Conservation (phyloP, 2,797 vertebrate species). For the Rhynchonycteris naso region DNA sequence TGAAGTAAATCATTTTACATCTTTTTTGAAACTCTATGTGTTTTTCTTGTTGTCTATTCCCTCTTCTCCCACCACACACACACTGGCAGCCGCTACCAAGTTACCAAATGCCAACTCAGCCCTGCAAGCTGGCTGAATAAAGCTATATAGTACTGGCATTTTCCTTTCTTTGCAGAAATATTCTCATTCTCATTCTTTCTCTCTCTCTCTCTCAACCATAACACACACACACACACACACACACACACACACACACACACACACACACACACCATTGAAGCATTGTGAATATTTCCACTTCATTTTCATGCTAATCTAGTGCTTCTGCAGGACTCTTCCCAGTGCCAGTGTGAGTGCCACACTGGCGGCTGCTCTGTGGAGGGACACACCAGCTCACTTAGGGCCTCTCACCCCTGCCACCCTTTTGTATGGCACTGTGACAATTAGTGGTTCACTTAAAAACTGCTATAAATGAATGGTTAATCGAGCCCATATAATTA, state of each 20-base stretch:
- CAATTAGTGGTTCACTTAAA: constrained; percentile 29
- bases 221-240: neutral
- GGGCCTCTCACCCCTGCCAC: neutral
- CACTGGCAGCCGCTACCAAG: constrained; percentile 86
- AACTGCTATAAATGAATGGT: neutral
- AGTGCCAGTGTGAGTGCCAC: neutral
- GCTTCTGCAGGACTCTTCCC: neutral
- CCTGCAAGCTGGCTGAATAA: constrained; percentile 86
- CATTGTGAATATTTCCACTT: constrained; percentile 22
- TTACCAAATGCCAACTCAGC: constrained; percentile 86
- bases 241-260: neutral
- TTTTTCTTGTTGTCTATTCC: constrained; percentile 86
- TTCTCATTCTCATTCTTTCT: constrained; percentile 17
- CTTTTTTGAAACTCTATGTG: constrained; percentile 86
- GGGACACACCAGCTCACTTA: neutral
- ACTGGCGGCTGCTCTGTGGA: neutral
- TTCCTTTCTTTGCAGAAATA: constrained; percentile 78
- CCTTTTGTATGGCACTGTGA: neutral
- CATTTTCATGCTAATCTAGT: neutral
- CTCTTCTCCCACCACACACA: constrained; percentile 86
- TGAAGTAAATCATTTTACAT: constrained; percentile 88
- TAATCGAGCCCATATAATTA: neutral
- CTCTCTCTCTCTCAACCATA: neutral
- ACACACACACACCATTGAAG: neutral
- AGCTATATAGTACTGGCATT: constrained; percentile 85